Percentiles rank a stretch among this genome's conserved stretches.
phyloP scores from a whole-genome alignment of 2,797 vertebrate species.

The Steatocranus sp. region DNA sequence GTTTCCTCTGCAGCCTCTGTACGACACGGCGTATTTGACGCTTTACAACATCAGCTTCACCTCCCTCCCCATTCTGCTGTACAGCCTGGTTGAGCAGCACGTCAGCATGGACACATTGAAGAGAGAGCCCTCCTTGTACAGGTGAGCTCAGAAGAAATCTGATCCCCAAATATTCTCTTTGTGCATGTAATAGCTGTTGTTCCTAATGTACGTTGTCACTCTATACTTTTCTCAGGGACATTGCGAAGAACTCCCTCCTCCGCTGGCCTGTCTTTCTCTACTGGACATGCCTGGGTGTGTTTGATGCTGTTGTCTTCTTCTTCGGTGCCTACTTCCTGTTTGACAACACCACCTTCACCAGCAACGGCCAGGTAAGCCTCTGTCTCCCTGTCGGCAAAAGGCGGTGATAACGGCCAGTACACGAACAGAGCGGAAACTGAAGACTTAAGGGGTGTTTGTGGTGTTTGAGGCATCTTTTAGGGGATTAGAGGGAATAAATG shows the following conservation, averaged over 20 bases:
- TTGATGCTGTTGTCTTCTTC: slow-evolving; percentile 94
- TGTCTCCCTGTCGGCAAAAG: not conserved
- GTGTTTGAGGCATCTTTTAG: not conserved
- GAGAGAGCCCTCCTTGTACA: slow-evolving; percentile 90
- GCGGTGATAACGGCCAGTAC: not conserved
- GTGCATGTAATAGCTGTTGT: not conserved
- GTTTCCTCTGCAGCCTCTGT: slow-evolving; percentile 83
- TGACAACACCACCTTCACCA: slow-evolving; percentile 92
- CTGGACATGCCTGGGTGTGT: slow-evolving; percentile 96
- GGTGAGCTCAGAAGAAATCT: slow-evolving; percentile 60
- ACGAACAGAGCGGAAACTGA: not conserved
- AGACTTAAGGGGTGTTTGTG: not conserved
- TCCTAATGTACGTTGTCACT: not conserved
- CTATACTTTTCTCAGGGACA: slow-evolving; percentile 75
- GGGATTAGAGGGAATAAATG: slow-evolving; percentile 10
- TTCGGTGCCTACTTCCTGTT: slow-evolving; percentile 98
- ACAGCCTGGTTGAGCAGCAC: slow-evolving; percentile 94
- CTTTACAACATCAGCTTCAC: slow-evolving; percentile 99
- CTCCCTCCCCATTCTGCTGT: slow-evolving; percentile 95
- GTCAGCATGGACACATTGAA: slow-evolving; percentile 87
- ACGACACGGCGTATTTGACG: slow-evolving; percentile 96
- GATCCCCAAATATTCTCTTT: not conserved
- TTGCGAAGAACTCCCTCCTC: slow-evolving; percentile 93
- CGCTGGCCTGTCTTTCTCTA: slow-evolving; percentile 94
- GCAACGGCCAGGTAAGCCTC: slow-evolving; percentile 82